A percentile compares a stretch with the other conserved stretches of the same genome.
Evolutionary conservation across 1,140 invertebrate species (phyloP).

Genomic region (Plutomurus gul): DNA sequence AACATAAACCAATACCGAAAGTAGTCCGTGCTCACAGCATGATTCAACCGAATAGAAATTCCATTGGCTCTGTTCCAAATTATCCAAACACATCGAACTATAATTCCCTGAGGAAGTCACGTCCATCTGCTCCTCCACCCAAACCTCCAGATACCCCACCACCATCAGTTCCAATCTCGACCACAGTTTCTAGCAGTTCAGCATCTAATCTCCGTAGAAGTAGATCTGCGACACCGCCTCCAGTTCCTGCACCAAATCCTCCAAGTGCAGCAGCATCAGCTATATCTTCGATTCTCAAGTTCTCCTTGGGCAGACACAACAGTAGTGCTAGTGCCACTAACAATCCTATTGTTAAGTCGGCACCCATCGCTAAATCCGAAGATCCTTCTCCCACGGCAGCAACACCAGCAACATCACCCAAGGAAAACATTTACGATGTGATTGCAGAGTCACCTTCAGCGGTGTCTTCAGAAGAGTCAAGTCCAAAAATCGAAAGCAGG

Average conservation of each 20-base stretch:
- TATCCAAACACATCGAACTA: slow-evolving; percentile 39
- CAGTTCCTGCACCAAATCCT: slow-evolving; percentile 45
- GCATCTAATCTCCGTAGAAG: slow-evolving; percentile 39
- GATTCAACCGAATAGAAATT: slow-evolving; percentile 52
- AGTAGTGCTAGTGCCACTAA: neutral
- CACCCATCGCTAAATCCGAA: slow-evolving; percentile 52
- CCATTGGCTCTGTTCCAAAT: slow-evolving; percentile 26
- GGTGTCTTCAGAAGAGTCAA: slow-evolving; percentile 46
- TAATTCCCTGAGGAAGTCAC: slow-evolving; percentile 44
- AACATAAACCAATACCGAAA: slow-evolving; percentile 47
- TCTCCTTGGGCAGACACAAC: slow-evolving; percentile 36
- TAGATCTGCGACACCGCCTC: slow-evolving; percentile 54
- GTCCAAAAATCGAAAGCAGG: slow-evolving; percentile 55
- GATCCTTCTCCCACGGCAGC: slow-evolving; percentile 55
- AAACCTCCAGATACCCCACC: slow-evolving; percentile 57
- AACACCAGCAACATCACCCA: slow-evolving; percentile 31
- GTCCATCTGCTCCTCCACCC: slow-evolving; percentile 52
- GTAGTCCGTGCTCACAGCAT: slow-evolving; percentile 50
- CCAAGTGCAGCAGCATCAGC: slow-evolving; percentile 29
- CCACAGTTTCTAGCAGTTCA: slow-evolving; percentile 30
- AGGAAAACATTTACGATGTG: slow-evolving; percentile 82
- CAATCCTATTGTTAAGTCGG: neutral
- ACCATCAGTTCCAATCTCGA: slow-evolving; percentile 55
- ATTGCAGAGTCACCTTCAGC: slow-evolving; percentile 72
- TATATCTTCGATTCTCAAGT: slow-evolving; percentile 43